These are phyloP conservation scores for Egretta garzetta DNA, from an alignment of 2,113 vertebrate genomes.

Conservation along the genomic window DNA sequence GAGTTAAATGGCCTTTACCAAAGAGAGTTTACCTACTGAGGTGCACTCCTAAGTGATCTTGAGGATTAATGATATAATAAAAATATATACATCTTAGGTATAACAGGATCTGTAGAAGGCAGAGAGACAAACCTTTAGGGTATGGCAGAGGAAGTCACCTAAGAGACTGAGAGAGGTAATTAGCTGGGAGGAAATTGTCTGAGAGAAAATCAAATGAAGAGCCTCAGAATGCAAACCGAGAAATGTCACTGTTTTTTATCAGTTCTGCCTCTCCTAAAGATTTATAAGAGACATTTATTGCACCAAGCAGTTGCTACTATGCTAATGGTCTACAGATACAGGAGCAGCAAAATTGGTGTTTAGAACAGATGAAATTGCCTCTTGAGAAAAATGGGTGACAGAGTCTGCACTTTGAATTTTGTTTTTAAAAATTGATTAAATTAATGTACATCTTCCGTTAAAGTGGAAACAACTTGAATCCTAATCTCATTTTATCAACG, in stretches of 20 bases:
- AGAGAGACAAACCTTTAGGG: background rate
- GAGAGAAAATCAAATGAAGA: slow-evolving; percentile 4
- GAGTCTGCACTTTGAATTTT: background rate
- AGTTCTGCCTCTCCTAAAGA: background rate
- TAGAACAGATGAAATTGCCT: background rate
- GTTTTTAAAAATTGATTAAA: background rate
- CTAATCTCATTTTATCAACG: background rate
- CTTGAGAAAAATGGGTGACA: background rate
- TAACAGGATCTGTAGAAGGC: background rate
- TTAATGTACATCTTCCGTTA: background rate
- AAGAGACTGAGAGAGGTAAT: background rate
- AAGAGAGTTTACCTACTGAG: background rate
- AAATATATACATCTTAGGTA: background rate
- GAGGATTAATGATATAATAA: background rate
- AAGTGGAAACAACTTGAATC: background rate
- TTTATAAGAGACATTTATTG: background rate
- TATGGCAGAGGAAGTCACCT: background rate
- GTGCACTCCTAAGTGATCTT: background rate
- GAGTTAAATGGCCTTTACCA: background rate
- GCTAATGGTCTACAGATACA: background rate
- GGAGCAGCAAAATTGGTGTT: background rate
- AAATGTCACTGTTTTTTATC: background rate
- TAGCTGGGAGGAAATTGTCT: background rate
- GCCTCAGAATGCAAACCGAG: background rate
- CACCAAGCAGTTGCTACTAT: background rate